Base-by-base conservation (phyloP, 2,797 vertebrate species). In the Ispidina picta region DNA sequence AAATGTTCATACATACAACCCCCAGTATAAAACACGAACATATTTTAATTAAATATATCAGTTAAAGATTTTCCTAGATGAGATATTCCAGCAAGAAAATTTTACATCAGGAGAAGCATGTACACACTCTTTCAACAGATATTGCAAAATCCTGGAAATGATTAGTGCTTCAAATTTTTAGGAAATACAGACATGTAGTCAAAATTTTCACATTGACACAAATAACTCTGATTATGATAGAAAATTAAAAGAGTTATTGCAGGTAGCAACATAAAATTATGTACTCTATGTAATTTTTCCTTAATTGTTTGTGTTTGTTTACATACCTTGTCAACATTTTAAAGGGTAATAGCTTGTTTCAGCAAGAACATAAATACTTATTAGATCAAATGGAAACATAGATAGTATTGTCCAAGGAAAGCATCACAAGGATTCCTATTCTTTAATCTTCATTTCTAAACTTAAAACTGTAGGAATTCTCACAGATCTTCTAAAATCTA, bases 351-450 rank as follows among this genome's bases (percentile, higher is more conserved):
- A 82, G 7, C 12, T 77, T 55, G 9, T 52, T 85, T 73, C 69
- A 83, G 5, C 17, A 71, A 83, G 54, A 95, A 92, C 60, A 72
- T 7, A 95, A 95, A 82, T 73, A 59, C 15, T 64, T 90, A 26
- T 83, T 93, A 93, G 46, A 88, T 89, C 85, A 90, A 83, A 72
- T 44, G 21, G 64, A 94, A 89, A 66, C 60, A 76, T 60, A 96
- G 90, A 92, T 82, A 86, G 44, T 77, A 77, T 66, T 84, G 33
- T 19, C 16, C 23, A 62, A 85, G 74, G 31, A 86, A 86, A 58
- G 1, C 22, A 37, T 52, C 20, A 3, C 28, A 22, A 54, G 49
- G 20, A 23, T 79, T 90, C 71, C 31, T 11, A 19, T 66, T 63
- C 51, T 90, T 88, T 73, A 41, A 48, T 89, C 31, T 56, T n/a